These are phyloP conservation scores for Geococcyx californianus DNA, from an alignment of 2,113 vertebrate genomes.

Conservation along the genomic window DNA sequence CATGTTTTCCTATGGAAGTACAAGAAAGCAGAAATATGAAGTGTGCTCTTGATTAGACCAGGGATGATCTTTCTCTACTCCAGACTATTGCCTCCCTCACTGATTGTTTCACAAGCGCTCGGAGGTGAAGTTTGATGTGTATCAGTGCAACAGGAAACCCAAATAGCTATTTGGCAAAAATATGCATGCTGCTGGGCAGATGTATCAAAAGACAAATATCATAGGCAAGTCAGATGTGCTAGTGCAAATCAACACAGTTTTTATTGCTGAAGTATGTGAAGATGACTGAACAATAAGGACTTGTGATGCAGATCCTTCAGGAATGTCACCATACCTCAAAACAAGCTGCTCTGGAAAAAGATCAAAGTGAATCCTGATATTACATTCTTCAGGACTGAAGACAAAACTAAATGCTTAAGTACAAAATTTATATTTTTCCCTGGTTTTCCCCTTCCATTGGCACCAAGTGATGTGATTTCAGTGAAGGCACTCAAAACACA, in stretches of 20 bases:
- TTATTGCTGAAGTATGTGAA: background rate
- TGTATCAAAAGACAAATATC: background rate
- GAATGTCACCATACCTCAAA: background rate
- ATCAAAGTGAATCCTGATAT: background rate
- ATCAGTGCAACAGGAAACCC: background rate
- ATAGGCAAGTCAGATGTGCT: background rate
- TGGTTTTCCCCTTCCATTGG: background rate
- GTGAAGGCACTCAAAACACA: background rate
- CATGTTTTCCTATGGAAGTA: background rate
- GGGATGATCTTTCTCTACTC: background rate
- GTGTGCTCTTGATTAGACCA: background rate
- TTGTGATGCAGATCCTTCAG: background rate
- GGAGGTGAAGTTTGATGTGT: background rate
- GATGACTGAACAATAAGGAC: background rate
- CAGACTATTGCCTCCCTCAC: background rate
- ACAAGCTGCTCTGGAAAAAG: fast-evolving
- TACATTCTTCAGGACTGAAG: background rate
- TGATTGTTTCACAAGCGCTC: background rate
- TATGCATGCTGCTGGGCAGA: background rate
- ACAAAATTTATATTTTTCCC: background rate
- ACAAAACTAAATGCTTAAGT: background rate
- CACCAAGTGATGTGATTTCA: background rate
- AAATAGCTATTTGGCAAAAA: background rate
- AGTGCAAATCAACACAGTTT: background rate
- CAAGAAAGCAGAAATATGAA: background rate